Base-by-base conservation (phyloP, 64 coral and sea anemone genomes). In the Pachyseris speciosa region DNA sequence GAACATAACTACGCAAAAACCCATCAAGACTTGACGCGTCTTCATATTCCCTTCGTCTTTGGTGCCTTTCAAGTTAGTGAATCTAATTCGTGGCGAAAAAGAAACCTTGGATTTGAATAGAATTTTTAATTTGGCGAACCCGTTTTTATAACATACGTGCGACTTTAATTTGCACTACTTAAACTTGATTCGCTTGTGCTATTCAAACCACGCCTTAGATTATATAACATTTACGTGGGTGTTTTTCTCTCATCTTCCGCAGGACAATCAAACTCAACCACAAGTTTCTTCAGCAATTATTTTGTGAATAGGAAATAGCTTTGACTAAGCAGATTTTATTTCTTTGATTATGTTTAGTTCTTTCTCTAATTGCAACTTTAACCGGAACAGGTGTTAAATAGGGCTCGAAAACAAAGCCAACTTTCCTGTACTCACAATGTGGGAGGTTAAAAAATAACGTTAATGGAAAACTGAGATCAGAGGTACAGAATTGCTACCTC, bases 291-390 rank as follows among this genome's bases (percentile, higher is more conserved):
- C 39, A 32, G 40, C 47, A 17, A 16, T 76, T 72, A 22, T 49
- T 29, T 51, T 51, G 9, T 76, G 44, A 76, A 76, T 76, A 51
- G 43, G 47, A 51, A 42, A 71, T 39, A 4, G 16, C 16, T 71
- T 38, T 71, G 67, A 34, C 34, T 7, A 49, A 76, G 26, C 73
- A 76, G 42, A 12, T 50, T 26, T 10, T 31, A 41, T 39, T 76
- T 51, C 38, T 24, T 76, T 76, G 28, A 51, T 76, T 76, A 26
- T 67, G 9, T 32, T 15, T 11, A 34, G 43, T 50, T 76, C 47
- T 76, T 51, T 27, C 9, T 9, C 73, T 76, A 76, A 76, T 76
- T 76, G 27, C 20, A 76, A 74, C 49, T 31, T 76, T 50, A 76
- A 76, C 26, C 11, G 2, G 28, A 50, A 28, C 73, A 76, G 73